phyloP scores from a whole-genome alignment of 2,113 vertebrate species.

The Alouatta palliata region DNA sequence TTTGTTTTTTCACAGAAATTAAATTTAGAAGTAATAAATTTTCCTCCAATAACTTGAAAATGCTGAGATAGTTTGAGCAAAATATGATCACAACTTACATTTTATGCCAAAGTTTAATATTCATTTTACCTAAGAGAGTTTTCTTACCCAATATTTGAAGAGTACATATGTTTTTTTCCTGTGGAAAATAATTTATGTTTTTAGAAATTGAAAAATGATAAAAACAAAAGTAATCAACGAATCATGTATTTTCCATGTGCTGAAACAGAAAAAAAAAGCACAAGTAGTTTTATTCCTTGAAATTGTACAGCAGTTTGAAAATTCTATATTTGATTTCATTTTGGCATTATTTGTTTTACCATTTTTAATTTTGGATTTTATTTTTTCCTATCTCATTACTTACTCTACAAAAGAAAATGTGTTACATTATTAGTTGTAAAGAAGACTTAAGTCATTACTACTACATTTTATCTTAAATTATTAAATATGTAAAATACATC shows the following conservation, averaged over 20 bases:
- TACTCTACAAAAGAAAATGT: background rate
- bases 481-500: background rate
- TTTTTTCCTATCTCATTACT: background rate
- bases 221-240: slow-evolving; percentile 41
- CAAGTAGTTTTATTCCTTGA: slow-evolving; percentile 26
- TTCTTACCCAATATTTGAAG: slow-evolving; percentile 51
- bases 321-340: background rate
- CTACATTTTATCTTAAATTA: background rate
- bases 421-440: background rate
- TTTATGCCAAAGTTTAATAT: slow-evolving; percentile 59
- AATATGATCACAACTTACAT: slow-evolving; percentile 33
- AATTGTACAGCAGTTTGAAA: background rate
- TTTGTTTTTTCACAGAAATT: slow-evolving; percentile 31
- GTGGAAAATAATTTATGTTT: slow-evolving; percentile 65
- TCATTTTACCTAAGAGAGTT: slow-evolving; percentile 58
- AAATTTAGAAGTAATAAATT: background rate
- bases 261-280: background rate
- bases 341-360: slow-evolving; percentile 23
- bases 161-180: slow-evolving; percentile 55
- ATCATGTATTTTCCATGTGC: background rate
- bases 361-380: slow-evolving; percentile 21
- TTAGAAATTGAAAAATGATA: slow-evolving; percentile 72
- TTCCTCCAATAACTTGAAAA: slow-evolving; percentile 13
- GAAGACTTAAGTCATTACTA: background rate
- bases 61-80: background rate